Percentiles rank a stretch among this genome's conserved stretches.
phyloP scores from a whole-genome alignment of 2,113 vertebrate species.

The Thalassarche chlororhynchos region DNA sequence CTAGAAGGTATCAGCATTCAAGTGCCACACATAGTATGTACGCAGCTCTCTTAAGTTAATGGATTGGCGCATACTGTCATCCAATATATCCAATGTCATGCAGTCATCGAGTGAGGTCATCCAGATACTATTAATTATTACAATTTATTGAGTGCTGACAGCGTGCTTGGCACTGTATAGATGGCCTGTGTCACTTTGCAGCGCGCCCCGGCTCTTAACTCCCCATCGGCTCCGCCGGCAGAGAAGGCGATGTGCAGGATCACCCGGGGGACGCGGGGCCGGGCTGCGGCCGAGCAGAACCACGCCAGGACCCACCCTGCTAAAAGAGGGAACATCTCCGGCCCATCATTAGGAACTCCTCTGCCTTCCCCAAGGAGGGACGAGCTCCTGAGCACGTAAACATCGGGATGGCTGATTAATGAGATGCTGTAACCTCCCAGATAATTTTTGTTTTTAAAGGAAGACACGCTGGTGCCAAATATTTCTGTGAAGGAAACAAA shows the following conservation, averaged over 20 bases:
- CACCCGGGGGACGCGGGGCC: not conserved
- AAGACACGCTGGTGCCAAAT: not conserved
- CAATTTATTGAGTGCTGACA: not conserved
- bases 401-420: not conserved
- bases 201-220: not conserved
- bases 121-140: conserved; percentile 5
- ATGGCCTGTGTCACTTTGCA: not conserved
- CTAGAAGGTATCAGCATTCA: conserved; percentile 45
- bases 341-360: not conserved
- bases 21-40: not conserved
- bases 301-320: not conserved
- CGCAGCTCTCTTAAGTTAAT: not conserved
- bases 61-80: not conserved
- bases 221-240: not conserved
- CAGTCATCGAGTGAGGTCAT: not conserved
- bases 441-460: not conserved
- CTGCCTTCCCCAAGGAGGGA: not conserved
- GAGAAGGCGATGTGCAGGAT: not conserved
- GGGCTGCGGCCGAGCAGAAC: not conserved
- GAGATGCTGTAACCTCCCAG: not conserved
- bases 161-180: not conserved
- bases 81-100: not conserved
- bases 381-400: not conserved
- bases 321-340: not conserved
- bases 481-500: not conserved